These are phyloP conservation scores for Balaeniceps rex DNA, from an alignment of 2,113 vertebrate genomes.

Conservation along the genomic window DNA sequence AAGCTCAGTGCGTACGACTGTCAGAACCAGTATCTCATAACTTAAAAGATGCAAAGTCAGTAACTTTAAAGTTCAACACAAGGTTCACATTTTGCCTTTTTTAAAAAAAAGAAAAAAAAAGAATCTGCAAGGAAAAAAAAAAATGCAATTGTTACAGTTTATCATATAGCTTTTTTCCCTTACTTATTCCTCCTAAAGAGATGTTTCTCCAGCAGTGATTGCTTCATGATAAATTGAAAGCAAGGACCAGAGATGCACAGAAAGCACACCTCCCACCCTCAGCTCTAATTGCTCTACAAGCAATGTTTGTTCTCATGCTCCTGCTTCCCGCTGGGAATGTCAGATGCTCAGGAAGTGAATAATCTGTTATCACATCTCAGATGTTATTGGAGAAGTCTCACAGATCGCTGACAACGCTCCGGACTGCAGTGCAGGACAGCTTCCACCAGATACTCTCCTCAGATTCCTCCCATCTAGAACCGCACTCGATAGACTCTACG, in stretches of 20 bases:
- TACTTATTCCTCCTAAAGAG: background rate
- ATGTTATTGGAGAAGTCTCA: background rate
- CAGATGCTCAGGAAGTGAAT: background rate
- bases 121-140: background rate
- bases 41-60: background rate
- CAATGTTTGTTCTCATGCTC: background rate
- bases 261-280: background rate
- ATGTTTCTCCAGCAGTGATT: accelerated
- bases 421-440: background rate
- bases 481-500: accelerated
- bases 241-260: background rate
- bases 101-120: background rate
- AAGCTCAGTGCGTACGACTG: background rate
- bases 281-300: background rate
- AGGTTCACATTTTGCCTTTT: background rate
- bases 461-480: background rate
- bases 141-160: background rate
- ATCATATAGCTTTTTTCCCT: background rate
- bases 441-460: background rate
- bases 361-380: background rate
- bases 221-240: background rate
- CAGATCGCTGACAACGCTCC: accelerated
- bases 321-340: background rate
- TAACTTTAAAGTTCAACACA: background rate
- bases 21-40: background rate